These are phyloP conservation scores for Dicerorhinus sumatrensis DNA, from an alignment of 2,113 vertebrate species.

Conservation along the genomic window DNA sequence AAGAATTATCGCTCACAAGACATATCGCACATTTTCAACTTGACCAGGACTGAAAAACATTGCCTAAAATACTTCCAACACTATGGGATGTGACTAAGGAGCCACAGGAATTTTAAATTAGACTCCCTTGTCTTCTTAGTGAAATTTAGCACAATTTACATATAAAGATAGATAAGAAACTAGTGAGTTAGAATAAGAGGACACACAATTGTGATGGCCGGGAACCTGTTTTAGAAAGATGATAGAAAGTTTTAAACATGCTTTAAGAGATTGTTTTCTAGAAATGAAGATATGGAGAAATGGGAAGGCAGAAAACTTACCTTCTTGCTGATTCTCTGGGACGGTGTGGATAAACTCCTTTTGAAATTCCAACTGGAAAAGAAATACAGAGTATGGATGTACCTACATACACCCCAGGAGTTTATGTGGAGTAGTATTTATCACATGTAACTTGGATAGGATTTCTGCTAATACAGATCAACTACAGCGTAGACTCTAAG, in stretches of 20 bases:
- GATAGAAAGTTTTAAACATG: neutral
- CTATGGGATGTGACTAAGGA: slow-evolving; percentile 48
- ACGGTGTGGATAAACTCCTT: neutral
- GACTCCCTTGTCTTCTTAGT: slow-evolving; percentile 50
- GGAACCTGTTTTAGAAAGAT: neutral
- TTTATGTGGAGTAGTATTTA: neutral
- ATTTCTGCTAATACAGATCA: neutral
- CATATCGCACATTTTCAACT: neutral
- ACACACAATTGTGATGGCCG: neutral
- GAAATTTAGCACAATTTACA: slow-evolving; percentile 67
- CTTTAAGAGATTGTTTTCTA: neutral
- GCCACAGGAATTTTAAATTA: slow-evolving; percentile 67
- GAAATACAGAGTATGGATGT: neutral
- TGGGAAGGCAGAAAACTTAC: neutral
- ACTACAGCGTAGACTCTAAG: neutral
- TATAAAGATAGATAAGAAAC: slow-evolving; percentile 58
- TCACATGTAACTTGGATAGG: neutral
- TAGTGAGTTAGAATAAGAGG: slow-evolving; percentile 29
- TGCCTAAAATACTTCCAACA: slow-evolving; percentile 41
- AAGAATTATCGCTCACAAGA: slow-evolving; percentile 45
- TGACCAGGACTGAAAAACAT: slow-evolving; percentile 13
- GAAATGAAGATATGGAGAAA: neutral
- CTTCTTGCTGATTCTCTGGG: neutral
- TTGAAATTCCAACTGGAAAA: neutral
- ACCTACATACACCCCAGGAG: neutral